phyloP scores from a whole-genome alignment of 2,888 invertebrate genomes.

The Nephrocerus scutellatus region DNA sequence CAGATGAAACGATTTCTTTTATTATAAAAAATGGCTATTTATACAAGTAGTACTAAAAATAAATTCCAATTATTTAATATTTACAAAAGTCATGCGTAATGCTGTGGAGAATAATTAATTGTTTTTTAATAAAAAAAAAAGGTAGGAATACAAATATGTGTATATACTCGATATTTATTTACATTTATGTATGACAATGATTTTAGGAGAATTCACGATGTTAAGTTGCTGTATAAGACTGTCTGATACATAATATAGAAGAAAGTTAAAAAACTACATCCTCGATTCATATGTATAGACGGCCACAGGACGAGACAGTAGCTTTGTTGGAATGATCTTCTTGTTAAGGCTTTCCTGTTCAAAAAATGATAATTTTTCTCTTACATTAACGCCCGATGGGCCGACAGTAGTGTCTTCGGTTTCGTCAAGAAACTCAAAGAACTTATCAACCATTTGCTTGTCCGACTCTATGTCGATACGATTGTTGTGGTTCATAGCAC shows the following conservation, averaged over 20 bases:
- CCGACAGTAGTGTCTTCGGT: slow-evolving; percentile 52
- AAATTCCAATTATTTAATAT: slow-evolving; percentile 9
- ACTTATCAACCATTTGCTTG: slow-evolving; percentile 59
- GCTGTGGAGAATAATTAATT: too few species aligned
- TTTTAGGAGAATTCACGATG: too few species aligned
- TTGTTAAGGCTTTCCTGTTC: slow-evolving; percentile 41
- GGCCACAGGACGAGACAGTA: slow-evolving; percentile 44
- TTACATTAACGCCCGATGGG: slow-evolving; percentile 43
- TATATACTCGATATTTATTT: too few species aligned
- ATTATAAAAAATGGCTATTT: slow-evolving; percentile 11
- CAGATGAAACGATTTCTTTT: slow-evolving; percentile 12
- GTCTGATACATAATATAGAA: too few species aligned
- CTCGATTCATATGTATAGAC: slow-evolving; percentile 29
- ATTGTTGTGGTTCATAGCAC: slow-evolving; percentile 31
- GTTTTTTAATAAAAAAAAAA: too few species aligned
- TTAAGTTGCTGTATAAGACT: too few species aligned
- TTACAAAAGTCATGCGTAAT: neutral
- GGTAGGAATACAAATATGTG: too few species aligned
- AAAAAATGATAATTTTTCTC: slow-evolving; percentile 46
- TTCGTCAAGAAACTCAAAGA: slow-evolving; percentile 58
- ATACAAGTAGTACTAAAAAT: slow-evolving; percentile 4
- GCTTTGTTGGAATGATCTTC: slow-evolving; percentile 42
- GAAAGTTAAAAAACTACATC: too few species aligned
- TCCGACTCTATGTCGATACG: slow-evolving; percentile 49
- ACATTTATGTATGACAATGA: too few species aligned